Evolutionary conservation across 1,140 invertebrate genomes (phyloP), one percentile per base, ranked within the genome.

Genomic region (Eueides isabella): DNA sequence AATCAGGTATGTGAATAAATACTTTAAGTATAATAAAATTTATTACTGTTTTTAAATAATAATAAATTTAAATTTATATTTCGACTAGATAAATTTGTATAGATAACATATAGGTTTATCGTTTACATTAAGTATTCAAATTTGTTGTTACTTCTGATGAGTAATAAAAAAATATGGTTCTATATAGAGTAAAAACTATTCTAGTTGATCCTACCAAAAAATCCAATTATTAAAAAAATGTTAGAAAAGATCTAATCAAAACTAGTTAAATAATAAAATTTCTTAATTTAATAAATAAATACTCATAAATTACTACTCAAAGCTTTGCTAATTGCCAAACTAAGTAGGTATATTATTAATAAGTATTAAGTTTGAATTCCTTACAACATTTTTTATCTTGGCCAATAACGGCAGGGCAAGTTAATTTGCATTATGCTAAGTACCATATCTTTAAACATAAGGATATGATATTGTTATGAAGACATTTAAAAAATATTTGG

Each of bases 361-460:
- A 55, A 23, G 48, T 55, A 55, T 55, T 23, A 26, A 55, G 19
- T n/a, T 55, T 23, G 48, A 55, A 55, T 55, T 55, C 48, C 48
- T 55, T 55, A 55, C 48, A 55, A 55, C 48, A 55, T 55, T 55
- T 55, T 55, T 55, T 55, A 55, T 55, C 48, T 55, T 23, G 48
- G 48, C 19, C 48, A 55, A 55, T 55, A 55, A 55, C 19, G 48
- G 48, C 48, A 23, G 48, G 48, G 48, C 48, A 23, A 55, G 48
- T 55, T 26, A 55, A 55, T 55, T 55, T 55, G 19, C 48, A 55
- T 55, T 55, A 55, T 55, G 48, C 48, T 55, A 55, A 55, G 48
- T 55, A 55, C 48, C 48, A 55, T 55, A 55, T 55, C 11, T 55
- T 55, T 55, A 55, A 55, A 26, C 48, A 55, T 55, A 55, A 26